Percentiles rank a stretch among this genome's conserved stretches.
phyloP scores from a whole-genome alignment of 2,888 invertebrate species.

The Cephus pygmeus region DNA sequence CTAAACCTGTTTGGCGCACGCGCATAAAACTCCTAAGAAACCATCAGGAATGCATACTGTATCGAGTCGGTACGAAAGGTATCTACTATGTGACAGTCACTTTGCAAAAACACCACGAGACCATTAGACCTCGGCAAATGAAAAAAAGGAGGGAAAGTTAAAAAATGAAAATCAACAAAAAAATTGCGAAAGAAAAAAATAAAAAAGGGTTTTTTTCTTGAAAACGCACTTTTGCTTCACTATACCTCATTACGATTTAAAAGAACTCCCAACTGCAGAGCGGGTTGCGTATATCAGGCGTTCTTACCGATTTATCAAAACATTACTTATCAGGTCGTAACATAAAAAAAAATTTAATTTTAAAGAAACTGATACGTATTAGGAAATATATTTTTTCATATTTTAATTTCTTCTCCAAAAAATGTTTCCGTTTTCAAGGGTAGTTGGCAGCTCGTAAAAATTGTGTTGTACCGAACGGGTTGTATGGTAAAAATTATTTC shows the following conservation, averaged over 20 bases:
- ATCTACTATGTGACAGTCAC: constrained; percentile 18
- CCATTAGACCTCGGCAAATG: background rate
- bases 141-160: constrained; percentile 14
- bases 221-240: background rate
- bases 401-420: background rate
- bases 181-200: background rate
- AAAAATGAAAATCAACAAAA: constrained; percentile 15
- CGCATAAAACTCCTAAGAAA: constrained; percentile 26
- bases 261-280: background rate
- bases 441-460: background rate
- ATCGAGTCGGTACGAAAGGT: constrained; percentile 39
- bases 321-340: background rate
- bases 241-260: background rate
- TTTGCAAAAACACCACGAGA: background rate
- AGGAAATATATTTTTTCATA: background rate
- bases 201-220: background rate
- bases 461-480: background rate
- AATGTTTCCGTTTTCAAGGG: background rate
- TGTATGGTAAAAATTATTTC: background rate
- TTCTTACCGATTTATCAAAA: background rate
- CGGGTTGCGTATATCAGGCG: background rate
- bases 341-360: background rate
- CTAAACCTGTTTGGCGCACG: constrained; percentile 21
- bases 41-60: constrained; percentile 8
- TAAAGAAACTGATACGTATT: background rate